Conservation (phyloP, 1,140 invertebrate genomes). For the Nebria ingens region DNA sequence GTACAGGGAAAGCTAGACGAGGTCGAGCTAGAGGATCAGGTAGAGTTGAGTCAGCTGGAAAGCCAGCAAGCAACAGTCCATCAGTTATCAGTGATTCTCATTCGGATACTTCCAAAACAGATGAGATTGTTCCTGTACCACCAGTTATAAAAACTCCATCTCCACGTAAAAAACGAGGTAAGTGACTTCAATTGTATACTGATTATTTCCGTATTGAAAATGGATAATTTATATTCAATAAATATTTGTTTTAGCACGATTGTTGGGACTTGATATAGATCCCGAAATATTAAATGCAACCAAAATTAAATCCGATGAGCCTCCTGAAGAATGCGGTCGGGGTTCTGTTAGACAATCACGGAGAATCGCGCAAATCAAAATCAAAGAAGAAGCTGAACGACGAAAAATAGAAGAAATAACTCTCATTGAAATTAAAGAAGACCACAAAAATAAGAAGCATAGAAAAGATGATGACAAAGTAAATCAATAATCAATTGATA, state of each 20-base stretch:
- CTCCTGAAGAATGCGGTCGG: slow-evolving; percentile 21
- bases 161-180: slow-evolving; percentile 10
- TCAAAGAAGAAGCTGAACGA: slow-evolving; percentile 69
- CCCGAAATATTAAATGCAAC: slow-evolving; percentile 29
- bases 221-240: slow-evolving; percentile 13
- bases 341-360: slow-evolving; percentile 62
- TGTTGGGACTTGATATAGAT: slow-evolving; percentile 42
- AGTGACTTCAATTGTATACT: slow-evolving; percentile 2
- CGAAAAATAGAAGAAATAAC: slow-evolving; percentile 59
- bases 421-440: slow-evolving; percentile 47
- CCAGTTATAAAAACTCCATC: slow-evolving; percentile 2
- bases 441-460: slow-evolving; percentile 46
- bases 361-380: slow-evolving; percentile 74
- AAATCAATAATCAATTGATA: background rate
- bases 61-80: slow-evolving; percentile 23
- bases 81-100: slow-evolving; percentile 1
- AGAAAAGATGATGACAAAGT: slow-evolving; percentile 31
- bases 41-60: slow-evolving; percentile 12
- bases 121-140: background rate
- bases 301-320: slow-evolving; percentile 27
- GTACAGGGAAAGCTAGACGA: slow-evolving; percentile 18
- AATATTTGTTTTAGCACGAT: slow-evolving; percentile 22
- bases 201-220: slow-evolving; percentile 14
- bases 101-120: slow-evolving; percentile 10
- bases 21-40: slow-evolving; percentile 22